Evolutionary conservation across 2,113 vertebrate genomes (phyloP), one percentile per base, ranked within the genome.

Genomic region (Limnothrissa miodon): DNA sequence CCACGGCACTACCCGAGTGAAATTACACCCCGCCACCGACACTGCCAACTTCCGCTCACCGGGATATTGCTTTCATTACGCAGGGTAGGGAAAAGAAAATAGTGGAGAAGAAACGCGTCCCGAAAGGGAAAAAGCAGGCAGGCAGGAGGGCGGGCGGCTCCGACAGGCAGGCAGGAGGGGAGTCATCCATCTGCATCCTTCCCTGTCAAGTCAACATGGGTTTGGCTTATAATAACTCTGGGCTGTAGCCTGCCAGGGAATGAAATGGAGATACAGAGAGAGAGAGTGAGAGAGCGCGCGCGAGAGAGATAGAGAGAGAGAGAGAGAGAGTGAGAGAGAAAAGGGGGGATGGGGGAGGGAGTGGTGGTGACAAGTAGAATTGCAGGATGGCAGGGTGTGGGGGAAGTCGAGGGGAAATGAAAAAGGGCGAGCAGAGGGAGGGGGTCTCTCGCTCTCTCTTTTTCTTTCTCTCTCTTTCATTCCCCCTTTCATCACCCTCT

Each of bases 51-150:
- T 78, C 45, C 44, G 25, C 66, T 29, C 36, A 45, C 66, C 29
- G 33, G 66, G 70, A 48, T 78, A 48, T 83, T 39, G 66, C 59
- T 83, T 78, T 83, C 39, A 78, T 82, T 82, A 78, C 51, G 39
- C 42, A 44, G 56, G 74, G 48, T 74, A 66, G 42, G 70, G 42
- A 13, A 23, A 78, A 66, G 59, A 66, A 66, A 33, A 66, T 1
- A 59, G 21, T 13, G 59, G 59, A 66, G 59, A 10, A 29, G 59
- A 66, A 66, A 66, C 33, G 8, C 8, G n/a, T 66, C 25, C 59
- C 25, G 29, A 66, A 66, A 66, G 59, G 8, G 5, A 66, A 66
- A n/a, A 33, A 19, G 19, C 11, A 48, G 56, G 56, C 6, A 23
- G 56, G 56, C 21, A n/a, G 59, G 59, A 29, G 29, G 59, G 3